Conservation (phyloP, 37 sponge, comb jelly and placozoan genomes). For the Beroe forskalii region DNA sequence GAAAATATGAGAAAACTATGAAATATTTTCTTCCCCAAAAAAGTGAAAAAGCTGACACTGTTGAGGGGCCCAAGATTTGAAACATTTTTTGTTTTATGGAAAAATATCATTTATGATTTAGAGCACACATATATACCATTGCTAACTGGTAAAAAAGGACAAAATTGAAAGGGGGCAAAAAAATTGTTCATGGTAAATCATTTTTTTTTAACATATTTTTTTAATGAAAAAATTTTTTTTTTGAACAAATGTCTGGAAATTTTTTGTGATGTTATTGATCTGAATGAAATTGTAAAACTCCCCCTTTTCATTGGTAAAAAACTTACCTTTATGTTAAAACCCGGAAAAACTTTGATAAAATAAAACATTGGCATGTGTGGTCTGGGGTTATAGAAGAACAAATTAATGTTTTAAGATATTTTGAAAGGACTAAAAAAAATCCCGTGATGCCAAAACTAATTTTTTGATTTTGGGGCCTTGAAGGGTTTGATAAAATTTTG, state of each 20-base stretch:
- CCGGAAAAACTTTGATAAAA: not conserved
- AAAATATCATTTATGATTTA: not conserved
- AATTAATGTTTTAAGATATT: not conserved
- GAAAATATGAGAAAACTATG: not conserved
- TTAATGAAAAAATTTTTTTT: not conserved
- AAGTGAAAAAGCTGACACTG: not conserved
- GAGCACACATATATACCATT: not conserved
- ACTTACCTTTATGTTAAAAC: not conserved
- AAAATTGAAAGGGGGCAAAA: not conserved
- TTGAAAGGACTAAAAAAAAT: not conserved
- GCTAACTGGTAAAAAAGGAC: not conserved
- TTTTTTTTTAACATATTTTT: not conserved
- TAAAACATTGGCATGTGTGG: not conserved
- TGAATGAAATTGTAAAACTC: not conserved
- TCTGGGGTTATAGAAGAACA: not conserved
- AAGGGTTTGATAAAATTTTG: not conserved
- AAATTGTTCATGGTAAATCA: not conserved
- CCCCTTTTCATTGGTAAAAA: not conserved
- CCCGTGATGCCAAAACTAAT: not conserved
- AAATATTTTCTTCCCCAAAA: not conserved
- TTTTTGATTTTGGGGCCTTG: not conserved
- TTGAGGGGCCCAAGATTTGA: not conserved
- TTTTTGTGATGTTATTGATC: not conserved
- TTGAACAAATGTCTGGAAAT: not conserved
- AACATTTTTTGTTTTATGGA: slow-evolving; percentile 20